Evolutionary conservation across 2,113 vertebrate genomes (phyloP).

Genomic region (Chaetodon auriga): DNA sequence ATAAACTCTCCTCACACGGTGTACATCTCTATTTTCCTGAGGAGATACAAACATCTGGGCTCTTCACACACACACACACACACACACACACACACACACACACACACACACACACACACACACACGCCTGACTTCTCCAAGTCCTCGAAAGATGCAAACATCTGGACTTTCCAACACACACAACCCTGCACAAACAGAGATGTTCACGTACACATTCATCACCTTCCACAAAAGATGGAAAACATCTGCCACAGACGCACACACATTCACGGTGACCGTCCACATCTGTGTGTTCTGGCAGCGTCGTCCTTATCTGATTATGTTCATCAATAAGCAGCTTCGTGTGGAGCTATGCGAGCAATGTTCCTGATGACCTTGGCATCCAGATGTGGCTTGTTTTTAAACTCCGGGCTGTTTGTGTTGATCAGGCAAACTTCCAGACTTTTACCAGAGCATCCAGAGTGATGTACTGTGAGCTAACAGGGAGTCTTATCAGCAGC

Average conservation of each 20-base stretch:
- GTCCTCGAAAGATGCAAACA: constrained; percentile 51
- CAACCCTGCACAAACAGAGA: constrained; percentile 24
- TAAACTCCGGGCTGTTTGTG: constrained; percentile 23
- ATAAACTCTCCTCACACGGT: constrained; percentile 55
- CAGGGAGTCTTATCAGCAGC: too few species aligned
- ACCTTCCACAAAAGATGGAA: constrained; percentile 29
- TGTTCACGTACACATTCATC: neutral
- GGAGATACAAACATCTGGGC: constrained; percentile 60
- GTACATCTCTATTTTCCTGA: constrained; percentile 50
- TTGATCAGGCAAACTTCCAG: neutral
- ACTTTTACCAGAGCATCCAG: neutral
- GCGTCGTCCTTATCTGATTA: constrained; percentile 45
- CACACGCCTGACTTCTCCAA: neutral
- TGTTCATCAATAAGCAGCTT: constrained; percentile 56
- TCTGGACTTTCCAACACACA: constrained; percentile 26
- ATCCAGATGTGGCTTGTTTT: constrained; percentile 35
- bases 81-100: neutral
- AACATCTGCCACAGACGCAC: constrained; percentile 47
- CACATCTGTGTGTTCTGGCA: constrained; percentile 15
- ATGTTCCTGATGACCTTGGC: constrained; percentile 9
- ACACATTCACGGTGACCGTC: constrained; percentile 14
- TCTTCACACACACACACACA: neutral
- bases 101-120: neutral
- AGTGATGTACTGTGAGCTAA: neutral
- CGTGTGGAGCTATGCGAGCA: constrained; percentile 33